phyloP scores from a whole-genome alignment of 2,113 vertebrate species.

The Callorhinus ursinus region DNA sequence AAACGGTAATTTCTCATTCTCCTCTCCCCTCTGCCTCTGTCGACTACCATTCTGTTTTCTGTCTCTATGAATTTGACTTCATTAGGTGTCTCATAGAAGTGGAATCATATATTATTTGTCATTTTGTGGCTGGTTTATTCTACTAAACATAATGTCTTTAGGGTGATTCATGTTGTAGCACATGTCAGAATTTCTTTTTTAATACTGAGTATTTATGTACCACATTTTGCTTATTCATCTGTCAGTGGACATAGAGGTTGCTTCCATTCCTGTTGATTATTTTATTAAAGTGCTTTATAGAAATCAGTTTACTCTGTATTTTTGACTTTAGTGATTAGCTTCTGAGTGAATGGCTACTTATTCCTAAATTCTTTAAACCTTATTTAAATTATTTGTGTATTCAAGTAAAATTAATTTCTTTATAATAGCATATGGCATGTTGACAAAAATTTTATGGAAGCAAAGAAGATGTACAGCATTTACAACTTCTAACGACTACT shows the following conservation, averaged over 20 bases:
- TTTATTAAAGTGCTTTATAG: background rate
- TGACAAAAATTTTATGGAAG: background rate
- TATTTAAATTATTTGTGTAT: background rate
- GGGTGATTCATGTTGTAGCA: background rate
- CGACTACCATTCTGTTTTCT: background rate
- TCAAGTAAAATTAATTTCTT: constrained; percentile 27
- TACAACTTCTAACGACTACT: background rate
- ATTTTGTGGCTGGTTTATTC: background rate
- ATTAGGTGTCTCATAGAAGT: background rate
- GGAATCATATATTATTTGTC: background rate
- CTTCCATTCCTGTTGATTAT: background rate
- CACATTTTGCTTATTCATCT: constrained; percentile 2
- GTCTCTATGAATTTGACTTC: background rate
- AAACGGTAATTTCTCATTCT: background rate
- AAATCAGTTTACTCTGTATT: background rate
- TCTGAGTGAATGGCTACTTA: background rate
- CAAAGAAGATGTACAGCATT: background rate
- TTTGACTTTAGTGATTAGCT: background rate
- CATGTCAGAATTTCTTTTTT: background rate
- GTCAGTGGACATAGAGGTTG: background rate
- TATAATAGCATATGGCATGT: background rate
- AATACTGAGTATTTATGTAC: background rate
- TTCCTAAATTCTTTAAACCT: constrained; percentile 9
- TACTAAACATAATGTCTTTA: background rate
- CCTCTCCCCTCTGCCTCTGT: background rate